phyloP scores from a whole-genome alignment of 2,797 vertebrate species.

The Pampus argenteus region DNA sequence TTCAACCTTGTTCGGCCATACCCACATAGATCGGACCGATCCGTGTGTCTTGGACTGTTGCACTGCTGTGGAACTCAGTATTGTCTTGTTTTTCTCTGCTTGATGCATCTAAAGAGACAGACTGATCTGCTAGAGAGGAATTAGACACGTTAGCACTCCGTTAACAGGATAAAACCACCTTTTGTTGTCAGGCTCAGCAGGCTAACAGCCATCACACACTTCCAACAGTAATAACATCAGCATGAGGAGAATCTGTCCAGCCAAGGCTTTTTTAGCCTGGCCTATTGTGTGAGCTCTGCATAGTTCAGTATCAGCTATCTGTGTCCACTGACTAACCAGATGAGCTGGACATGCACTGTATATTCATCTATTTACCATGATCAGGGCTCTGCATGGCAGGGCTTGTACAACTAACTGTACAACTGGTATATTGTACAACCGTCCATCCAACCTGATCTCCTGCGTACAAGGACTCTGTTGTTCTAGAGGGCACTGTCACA shows the following conservation, averaged over 20 bases:
- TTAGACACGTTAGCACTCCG: slow-evolving; percentile 51
- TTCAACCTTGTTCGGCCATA: neutral
- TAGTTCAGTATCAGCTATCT: slow-evolving; percentile 66
- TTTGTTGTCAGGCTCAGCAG: slow-evolving; percentile 63
- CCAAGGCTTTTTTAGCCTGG: slow-evolving; percentile 50
- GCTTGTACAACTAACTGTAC: too few relatives aligned
- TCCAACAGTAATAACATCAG: slow-evolving; percentile 67
- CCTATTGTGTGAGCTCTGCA: slow-evolving; percentile 59
- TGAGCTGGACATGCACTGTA: slow-evolving; percentile 14
- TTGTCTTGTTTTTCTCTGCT: slow-evolving; percentile 7
- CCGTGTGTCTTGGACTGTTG: slow-evolving; percentile 15
- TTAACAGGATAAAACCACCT: slow-evolving; percentile 68
- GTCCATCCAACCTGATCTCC: too few relatives aligned
- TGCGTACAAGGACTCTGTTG: too few relatives aligned
- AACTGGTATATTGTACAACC: too few relatives aligned
- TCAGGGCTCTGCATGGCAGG: neutral
- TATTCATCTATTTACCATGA: slow-evolving; percentile 6
- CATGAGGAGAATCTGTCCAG: slow-evolving; percentile 67
- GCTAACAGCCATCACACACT: slow-evolving; percentile 47
- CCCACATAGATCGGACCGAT: slow-evolving; percentile 18
- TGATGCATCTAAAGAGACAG: slow-evolving; percentile 30
- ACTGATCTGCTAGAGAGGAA: slow-evolving; percentile 33
- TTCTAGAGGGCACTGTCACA: too few relatives aligned
- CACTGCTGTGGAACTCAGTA: neutral
- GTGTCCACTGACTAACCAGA: slow-evolving; percentile 42